These are phyloP conservation scores for Propithecus deckenii DNA, from an alignment of 2,797 vertebrate species.

Conservation along the genomic window DNA sequence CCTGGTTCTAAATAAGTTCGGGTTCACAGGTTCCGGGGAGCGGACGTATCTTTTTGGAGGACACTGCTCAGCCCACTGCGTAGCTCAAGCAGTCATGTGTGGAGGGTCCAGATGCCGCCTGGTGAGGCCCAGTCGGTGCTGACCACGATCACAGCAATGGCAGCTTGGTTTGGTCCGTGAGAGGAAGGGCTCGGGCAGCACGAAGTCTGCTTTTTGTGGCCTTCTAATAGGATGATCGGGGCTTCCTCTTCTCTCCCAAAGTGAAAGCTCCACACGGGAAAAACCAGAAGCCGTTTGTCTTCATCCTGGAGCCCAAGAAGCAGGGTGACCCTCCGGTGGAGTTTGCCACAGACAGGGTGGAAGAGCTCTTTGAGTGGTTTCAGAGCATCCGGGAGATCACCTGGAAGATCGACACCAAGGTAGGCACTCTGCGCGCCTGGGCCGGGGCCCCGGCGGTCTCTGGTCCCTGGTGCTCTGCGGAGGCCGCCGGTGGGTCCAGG, in stretches of 20 bases:
- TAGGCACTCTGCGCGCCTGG: slow-evolving; percentile 66
- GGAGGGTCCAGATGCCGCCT: rapidly evolving
- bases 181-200: rapidly evolving
- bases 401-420: slow-evolving; percentile 89
- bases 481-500: rapidly evolving
- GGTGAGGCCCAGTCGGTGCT: rapidly evolving
- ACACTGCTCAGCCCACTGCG: rapidly evolving
- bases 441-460: neutral
- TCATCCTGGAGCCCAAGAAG: slow-evolving; percentile 91
- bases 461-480: neutral
- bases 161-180: rapidly evolving
- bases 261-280: slow-evolving; percentile 91
- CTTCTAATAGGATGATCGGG: neutral
- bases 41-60: neutral
- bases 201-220: neutral
- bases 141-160: rapidly evolving
- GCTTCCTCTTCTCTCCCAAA: slow-evolving; percentile 71
- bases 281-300: slow-evolving; percentile 90
- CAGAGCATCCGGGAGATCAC: slow-evolving; percentile 93
- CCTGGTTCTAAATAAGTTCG: neutral
- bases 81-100: rapidly evolving
- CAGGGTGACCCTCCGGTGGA: slow-evolving; percentile 90
- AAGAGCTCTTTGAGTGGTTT: slow-evolving; percentile 96
- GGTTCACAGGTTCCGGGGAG: rapidly evolving
- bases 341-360: slow-evolving; percentile 91